Conservation (phyloP, 1,140 invertebrate genomes). For the Zophobas atratus region DNA sequence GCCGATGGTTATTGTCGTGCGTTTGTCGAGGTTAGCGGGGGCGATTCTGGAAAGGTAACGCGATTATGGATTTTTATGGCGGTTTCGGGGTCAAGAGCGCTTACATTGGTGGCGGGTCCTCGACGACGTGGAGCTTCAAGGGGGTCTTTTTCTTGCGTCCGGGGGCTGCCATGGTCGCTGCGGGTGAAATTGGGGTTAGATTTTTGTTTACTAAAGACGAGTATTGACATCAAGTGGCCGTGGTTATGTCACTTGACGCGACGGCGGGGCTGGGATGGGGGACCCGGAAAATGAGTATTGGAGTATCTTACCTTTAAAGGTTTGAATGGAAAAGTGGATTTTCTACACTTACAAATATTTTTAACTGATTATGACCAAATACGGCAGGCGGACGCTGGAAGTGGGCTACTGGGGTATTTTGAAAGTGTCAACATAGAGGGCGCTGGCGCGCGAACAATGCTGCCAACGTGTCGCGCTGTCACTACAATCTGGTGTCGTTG, state of each 20-base stretch:
- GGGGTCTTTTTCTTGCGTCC: constrained; percentile 64
- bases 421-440: constrained; percentile 21
- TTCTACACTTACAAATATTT: not conserved
- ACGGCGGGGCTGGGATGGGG: no score
- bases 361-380: constrained; percentile 36
- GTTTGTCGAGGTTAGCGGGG: constrained; percentile 87
- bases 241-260: not conserved
- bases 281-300: no score
- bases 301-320: constrained; percentile 15
- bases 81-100: constrained; percentile 51
- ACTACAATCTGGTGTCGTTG: no score
- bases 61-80: no score
- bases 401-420: constrained; percentile 10
- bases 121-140: constrained; percentile 70
- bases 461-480: no score
- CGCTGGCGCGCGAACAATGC: not conserved
- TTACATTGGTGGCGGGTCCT: constrained; percentile 69
- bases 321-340: constrained; percentile 17
- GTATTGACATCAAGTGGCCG: constrained; percentile 3
- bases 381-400: constrained; percentile 13
- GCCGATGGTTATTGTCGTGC: constrained; percentile 88
- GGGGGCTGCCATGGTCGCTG: constrained; percentile 54
- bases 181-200: not conserved
- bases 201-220: constrained; percentile 18
- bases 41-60: constrained; percentile 72